Evolutionary conservation across 2,888 invertebrate genomes (phyloP).

Genomic region (Eledone cirrhosa): DNA sequence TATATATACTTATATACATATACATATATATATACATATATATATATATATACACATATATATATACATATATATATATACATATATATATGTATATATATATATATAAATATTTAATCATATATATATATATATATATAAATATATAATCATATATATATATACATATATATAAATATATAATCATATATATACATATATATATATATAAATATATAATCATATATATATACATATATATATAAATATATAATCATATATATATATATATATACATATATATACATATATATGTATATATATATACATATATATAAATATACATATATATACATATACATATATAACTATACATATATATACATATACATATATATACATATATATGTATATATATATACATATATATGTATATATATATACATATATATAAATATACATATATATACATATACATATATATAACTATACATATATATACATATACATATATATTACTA

Average conservation of each 20-base stretch:
- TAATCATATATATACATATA: background rate
- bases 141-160: background rate
- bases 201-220: slow-evolving; percentile 17
- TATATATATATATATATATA: background rate
- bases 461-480: slow-evolving; percentile 24
- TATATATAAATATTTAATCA: background rate
- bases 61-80: background rate
- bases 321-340: no score
- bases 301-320: background rate
- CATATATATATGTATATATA: background rate
- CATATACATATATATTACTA: background rate
- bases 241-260: background rate
- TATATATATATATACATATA: background rate
- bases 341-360: no score
- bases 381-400: background rate
- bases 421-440: background rate
- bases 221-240: slow-evolving; percentile 22
- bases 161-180: slow-evolving; percentile 19
- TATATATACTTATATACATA: background rate
- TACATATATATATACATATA: slow-evolving; percentile 19
- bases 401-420: slow-evolving; percentile 18
- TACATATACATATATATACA: background rate
- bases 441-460: slow-evolving; percentile 20
- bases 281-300: background rate
- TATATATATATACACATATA: slow-evolving; percentile 22